Evolutionary conservation across 2,888 invertebrate species (phyloP).

Genomic region (Archips crataeganus): DNA sequence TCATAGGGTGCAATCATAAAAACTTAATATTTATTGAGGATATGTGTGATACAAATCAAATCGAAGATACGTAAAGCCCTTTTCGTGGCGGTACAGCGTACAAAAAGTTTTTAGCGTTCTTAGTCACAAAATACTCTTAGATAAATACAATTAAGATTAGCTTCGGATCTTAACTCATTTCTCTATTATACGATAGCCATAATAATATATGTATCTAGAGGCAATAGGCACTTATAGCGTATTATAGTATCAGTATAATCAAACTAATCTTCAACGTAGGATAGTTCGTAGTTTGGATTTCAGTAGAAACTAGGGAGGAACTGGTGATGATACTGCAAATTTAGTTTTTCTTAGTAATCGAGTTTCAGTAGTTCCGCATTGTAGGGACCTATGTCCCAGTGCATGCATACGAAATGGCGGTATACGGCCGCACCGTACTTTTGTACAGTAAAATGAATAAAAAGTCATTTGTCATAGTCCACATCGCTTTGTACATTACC

Average conservation of each 20-base stretch:
- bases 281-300: conserved; percentile 68
- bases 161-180: conserved; percentile 29
- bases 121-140: conserved; percentile 28
- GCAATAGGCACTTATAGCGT: conserved; percentile 35
- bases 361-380: conserved; percentile 34
- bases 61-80: conserved; percentile 1
- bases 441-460: conserved; percentile 65
- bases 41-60: conserved; percentile 14
- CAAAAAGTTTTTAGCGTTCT: conserved; percentile 10
- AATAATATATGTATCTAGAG: conserved; percentile 27
- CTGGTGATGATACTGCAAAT: conserved; percentile 62
- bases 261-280: conserved; percentile 26
- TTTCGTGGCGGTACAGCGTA: neutral
- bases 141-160: conserved; percentile 22
- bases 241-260: conserved; percentile 26
- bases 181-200: conserved; percentile 27
- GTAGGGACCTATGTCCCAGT: conserved; percentile 51
- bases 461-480: conserved; percentile 63
- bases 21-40: neutral
- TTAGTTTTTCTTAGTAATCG: conserved; percentile 6
- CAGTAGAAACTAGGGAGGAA: conserved; percentile 65
- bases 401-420: conserved; percentile 60
- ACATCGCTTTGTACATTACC: conserved; percentile 50
- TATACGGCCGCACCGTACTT: conserved; percentile 49
- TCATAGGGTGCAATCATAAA: neutral